These are phyloP conservation scores for Eulemur macaco DNA, from an alignment of 2,113 vertebrate species.

Conservation along the genomic window DNA sequence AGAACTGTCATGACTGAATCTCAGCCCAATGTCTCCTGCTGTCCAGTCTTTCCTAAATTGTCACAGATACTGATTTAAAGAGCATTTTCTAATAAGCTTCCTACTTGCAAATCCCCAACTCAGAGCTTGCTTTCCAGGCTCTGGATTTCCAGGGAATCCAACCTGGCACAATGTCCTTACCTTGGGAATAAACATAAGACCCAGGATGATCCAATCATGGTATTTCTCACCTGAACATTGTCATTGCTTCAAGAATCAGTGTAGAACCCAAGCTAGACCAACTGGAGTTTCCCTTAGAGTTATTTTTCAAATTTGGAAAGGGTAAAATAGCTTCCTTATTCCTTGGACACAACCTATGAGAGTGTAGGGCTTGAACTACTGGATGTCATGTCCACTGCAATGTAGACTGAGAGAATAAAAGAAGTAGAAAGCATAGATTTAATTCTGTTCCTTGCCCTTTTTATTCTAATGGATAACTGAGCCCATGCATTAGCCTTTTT, in stretches of 20 bases:
- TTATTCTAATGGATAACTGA: not conserved
- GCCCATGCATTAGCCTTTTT: not conserved
- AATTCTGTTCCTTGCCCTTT: not conserved
- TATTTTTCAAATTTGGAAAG: not conserved
- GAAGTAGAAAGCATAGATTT: not conserved
- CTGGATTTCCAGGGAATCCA: not conserved
- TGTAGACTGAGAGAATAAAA: not conserved
- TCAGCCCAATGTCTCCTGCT: not conserved
- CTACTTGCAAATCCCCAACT: not conserved
- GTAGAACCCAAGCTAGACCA: not conserved
- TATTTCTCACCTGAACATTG: not conserved
- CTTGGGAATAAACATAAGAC: not conserved
- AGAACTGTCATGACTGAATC: not conserved
- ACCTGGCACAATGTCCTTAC: not conserved
- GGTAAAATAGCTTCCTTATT: not conserved
- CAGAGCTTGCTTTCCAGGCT: not conserved
- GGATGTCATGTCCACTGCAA: not conserved
- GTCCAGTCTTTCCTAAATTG: not conserved
- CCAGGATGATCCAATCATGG: not conserved
- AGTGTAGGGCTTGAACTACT: not conserved
- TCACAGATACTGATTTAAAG: not conserved
- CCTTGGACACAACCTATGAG: not conserved
- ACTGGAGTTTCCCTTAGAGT: not conserved
- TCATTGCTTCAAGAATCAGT: not conserved
- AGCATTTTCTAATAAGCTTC: not conserved